Conservation (phyloP, 1,140 invertebrate genomes). For the Pentalonia nigronervosa region DNA sequence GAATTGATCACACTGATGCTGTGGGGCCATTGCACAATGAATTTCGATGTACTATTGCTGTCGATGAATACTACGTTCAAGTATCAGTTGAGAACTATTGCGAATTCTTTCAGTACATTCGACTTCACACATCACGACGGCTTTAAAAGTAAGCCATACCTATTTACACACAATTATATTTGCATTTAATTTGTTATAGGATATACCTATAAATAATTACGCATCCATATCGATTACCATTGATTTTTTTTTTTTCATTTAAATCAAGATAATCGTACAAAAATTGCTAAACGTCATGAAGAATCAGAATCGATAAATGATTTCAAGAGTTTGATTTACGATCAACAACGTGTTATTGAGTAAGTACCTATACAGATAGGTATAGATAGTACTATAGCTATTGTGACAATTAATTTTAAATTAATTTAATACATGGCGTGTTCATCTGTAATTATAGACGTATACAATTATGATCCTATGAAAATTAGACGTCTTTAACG, state of each 20-base stretch:
- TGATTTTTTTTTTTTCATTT: neutral
- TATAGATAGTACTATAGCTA: too few species aligned
- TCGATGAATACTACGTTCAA: neutral
- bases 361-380: neutral
- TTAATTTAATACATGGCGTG: too few species aligned
- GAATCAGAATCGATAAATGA: neutral
- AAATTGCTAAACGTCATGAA: too few species aligned
- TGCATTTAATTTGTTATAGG: neutral
- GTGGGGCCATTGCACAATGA: neutral
- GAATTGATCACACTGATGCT: neutral
- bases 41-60: neutral
- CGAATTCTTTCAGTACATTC: neutral
- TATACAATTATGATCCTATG: too few species aligned
- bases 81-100: neutral
- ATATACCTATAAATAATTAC: neutral
- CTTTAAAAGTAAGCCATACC: neutral
- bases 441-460: too few species aligned
- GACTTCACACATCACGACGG: neutral
- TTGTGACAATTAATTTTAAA: too few species aligned
- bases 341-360: neutral
- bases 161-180: neutral
- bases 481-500: too few species aligned
- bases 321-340: neutral
- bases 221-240: neutral
- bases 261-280: neutral